Conservation (phyloP, 2,888 invertebrate genomes). For the Pharmacophagus antenor region DNA sequence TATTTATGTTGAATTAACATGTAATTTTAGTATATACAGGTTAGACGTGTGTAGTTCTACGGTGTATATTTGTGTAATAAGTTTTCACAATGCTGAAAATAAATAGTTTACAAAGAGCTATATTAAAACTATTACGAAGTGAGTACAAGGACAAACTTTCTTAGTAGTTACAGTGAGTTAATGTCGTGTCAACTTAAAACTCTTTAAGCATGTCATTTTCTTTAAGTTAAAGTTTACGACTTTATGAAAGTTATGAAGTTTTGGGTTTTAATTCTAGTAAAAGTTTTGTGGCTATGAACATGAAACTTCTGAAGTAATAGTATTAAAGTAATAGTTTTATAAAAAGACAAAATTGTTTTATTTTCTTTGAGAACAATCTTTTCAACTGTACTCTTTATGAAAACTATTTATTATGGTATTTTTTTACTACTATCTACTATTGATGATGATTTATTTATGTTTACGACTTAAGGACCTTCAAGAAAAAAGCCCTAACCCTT, state of each 20-base stretch:
- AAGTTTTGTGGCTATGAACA: neutral
- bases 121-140: neutral
- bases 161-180: slow-evolving; percentile 10
- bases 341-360: neutral
- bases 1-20: no score
- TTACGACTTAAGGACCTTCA: no score
- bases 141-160: slow-evolving; percentile 1
- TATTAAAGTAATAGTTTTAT: neutral
- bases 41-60: no score
- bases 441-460: no score
- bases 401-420: no score
- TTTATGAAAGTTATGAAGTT: slow-evolving; percentile 9
- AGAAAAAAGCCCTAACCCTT: no score
- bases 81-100: neutral
- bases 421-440: no score
- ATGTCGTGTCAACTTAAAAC: slow-evolving; percentile 25
- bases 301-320: neutral
- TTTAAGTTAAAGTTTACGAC: slow-evolving; percentile 12
- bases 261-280: neutral
- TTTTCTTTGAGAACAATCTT: neutral
- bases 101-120: neutral
- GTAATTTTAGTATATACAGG: no score
- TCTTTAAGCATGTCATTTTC: slow-evolving; percentile 24
- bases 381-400: neutral
- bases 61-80: no score